Evolutionary conservation across 2,797 vertebrate species (phyloP).

Genomic region (Hoplostethus mediterraneus): DNA sequence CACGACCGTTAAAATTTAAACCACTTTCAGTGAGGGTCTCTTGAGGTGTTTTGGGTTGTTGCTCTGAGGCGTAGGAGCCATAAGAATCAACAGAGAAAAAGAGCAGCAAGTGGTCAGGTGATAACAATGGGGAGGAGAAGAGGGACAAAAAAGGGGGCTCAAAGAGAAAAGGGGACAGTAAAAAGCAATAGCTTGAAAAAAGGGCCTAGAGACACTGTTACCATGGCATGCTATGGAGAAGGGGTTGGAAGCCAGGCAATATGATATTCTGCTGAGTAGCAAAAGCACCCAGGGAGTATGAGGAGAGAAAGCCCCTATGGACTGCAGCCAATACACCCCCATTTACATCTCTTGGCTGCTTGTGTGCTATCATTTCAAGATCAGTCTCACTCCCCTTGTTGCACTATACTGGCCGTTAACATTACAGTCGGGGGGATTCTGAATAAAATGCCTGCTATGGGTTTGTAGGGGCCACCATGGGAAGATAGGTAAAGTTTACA

Average conservation of each 20-base stretch:
- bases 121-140: conserved; percentile 83
- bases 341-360: conserved; percentile 90
- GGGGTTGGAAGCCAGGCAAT: conserved; percentile 95
- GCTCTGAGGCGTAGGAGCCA: conserved; percentile 80
- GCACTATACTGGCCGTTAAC: conserved; percentile 87
- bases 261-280: conserved; percentile 90
- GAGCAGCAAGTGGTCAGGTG: conserved; percentile 89
- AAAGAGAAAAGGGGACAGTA: conserved; percentile 82
- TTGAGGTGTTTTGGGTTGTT: conserved; percentile 78
- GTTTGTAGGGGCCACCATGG: conserved; percentile 86
- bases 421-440: conserved; percentile 85
- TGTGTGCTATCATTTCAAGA: conserved; percentile 76
- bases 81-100: conserved; percentile 86
- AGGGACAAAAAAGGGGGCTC: conserved; percentile 82
- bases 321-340: conserved; percentile 89
- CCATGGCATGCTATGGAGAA: conserved; percentile 97
- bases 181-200: conserved; percentile 89
- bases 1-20: conserved; percentile 75
- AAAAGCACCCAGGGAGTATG: conserved; percentile 90
- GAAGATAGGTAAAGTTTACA: conserved; percentile 93
- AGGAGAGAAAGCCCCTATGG: conserved; percentile 87
- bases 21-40: conserved; percentile 64
- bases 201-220: conserved; percentile 90
- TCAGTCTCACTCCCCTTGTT: conserved; percentile 81
- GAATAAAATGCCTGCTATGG: conserved; percentile 84